Percentiles rank a stretch among this genome's conserved stretches.
phyloP scores from a whole-genome alignment of 1,140 invertebrate genomes.

The Caenorhabditis tropicalis region DNA sequence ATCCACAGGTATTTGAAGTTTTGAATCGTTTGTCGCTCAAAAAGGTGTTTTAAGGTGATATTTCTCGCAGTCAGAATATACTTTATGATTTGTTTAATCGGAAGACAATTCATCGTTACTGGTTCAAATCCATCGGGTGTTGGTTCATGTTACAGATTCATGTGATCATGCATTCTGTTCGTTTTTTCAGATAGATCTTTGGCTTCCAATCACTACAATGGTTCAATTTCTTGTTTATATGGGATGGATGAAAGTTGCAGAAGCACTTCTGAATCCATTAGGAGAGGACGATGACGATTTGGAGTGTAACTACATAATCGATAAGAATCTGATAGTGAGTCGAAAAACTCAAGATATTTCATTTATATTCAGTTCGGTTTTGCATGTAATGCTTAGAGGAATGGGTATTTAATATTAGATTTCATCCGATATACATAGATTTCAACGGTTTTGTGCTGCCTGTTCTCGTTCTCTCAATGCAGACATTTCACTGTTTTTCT shows the following conservation, averaged over 20 bases:
- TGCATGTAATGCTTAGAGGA: not conserved
- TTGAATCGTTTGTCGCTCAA: not conserved
- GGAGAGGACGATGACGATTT: slow-evolving; percentile 70
- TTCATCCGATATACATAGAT: not conserved
- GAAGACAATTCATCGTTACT: slow-evolving; percentile 56
- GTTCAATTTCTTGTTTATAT: slow-evolving; percentile 68
- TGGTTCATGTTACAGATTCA: not conserved
- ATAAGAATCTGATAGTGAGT: slow-evolving; percentile 66
- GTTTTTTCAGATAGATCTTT: slow-evolving; percentile 66
- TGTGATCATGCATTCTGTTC: not conserved
- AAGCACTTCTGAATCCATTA: slow-evolving; percentile 69
- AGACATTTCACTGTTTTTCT: not conserved
- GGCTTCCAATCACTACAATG: slow-evolving; percentile 65
- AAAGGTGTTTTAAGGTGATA: slow-evolving; percentile 80
- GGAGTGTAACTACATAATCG: slow-evolving; percentile 66
- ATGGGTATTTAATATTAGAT: slow-evolving; percentile 3
- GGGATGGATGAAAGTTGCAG: slow-evolving; percentile 72
- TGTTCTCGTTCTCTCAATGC: not conserved
- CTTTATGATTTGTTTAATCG: slow-evolving; percentile 55
- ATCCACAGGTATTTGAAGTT: slow-evolving; percentile 78
- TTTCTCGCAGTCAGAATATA: slow-evolving; percentile 53
- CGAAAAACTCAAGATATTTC: not conserved
- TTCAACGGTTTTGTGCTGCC: not conserved
- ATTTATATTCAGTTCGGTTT: not conserved
- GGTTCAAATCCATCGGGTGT: slow-evolving; percentile 28